Base-by-base conservation (phyloP, 2,797 vertebrate genomes). In the Cryptoprocta ferox region DNA sequence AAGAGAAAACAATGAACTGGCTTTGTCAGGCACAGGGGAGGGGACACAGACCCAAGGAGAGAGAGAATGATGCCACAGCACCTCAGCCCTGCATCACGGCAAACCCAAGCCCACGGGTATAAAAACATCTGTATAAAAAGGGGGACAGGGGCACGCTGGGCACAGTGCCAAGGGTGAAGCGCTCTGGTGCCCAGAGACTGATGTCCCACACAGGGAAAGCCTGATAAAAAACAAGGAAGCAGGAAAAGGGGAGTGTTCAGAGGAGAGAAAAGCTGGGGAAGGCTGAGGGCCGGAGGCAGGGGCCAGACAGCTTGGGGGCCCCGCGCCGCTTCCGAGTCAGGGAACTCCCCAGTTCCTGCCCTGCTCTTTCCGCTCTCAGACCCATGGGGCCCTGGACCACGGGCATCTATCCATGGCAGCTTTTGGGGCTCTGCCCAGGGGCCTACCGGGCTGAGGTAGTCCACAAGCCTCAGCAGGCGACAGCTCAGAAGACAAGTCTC, bases 91-190 rank as follows among this genome's bases (percentile, higher is more conserved):
- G 95, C 4, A 1, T 87, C 93, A 73, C 90, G 50, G 97, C 98
- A 98, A 98, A 97, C 97, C 97, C 95, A 59, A 95, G 97, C 96
- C 95, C 82, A 87, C 61, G 0, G 80, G 42, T 97, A 98, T 91
- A 98, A 98, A 98, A 97, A 97, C 97, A 37, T 89, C 78, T 26
- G 8, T 98, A 97, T 96, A 97, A 98, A 98, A 98, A 91, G 37
- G 12, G 24, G 83, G 84, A 24, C 28, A 45, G 86, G 93, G 91
- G 91, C 28, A 7, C 5, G 32, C 89, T 16, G 65, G 90, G 59
- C 80, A 91, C 66, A 8, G 63, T 10, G 48, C 82, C 39, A 85
- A 61, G 32, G 79, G 95, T 12, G 19, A 81, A 61, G 56, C 24
- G 66, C 89, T 87, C 78, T 39, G 53, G 92, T 82, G 61, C 83